Conservation (phyloP, 2,888 invertebrate genomes). For the Laspeyria flexula region DNA sequence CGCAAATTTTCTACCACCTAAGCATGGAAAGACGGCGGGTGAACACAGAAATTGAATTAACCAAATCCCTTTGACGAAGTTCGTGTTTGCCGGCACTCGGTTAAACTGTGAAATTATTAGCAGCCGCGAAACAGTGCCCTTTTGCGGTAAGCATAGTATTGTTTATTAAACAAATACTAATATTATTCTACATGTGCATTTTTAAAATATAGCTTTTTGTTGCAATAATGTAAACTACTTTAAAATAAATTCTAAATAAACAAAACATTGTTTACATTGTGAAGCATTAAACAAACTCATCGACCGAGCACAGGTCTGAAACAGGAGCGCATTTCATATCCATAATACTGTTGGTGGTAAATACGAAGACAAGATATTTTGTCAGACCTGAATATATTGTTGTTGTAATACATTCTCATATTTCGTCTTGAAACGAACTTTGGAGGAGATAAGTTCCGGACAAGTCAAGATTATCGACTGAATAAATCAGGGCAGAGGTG, state of each 20-base stretch:
- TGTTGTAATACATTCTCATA: slow-evolving; percentile 40
- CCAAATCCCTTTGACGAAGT: slow-evolving; percentile 74
- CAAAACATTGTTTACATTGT: neutral
- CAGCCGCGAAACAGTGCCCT: slow-evolving; percentile 50
- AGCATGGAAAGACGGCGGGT: slow-evolving; percentile 63
- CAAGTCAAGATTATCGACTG: slow-evolving; percentile 65
- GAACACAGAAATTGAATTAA: slow-evolving; percentile 76
- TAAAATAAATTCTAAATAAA: neutral
- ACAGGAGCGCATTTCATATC: slow-evolving; percentile 25
- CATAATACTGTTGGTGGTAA: slow-evolving; percentile 29
- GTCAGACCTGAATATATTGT: slow-evolving; percentile 43
- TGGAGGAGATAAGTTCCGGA: slow-evolving; percentile 57
- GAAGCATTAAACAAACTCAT: slow-evolving; percentile 1
- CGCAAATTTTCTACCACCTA: slow-evolving; percentile 68
- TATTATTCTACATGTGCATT: slow-evolving; percentile 25
- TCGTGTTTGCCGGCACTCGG: slow-evolving; percentile 67
- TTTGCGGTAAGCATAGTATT: slow-evolving; percentile 46
- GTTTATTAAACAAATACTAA: slow-evolving; percentile 48
- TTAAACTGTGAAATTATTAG: slow-evolving; percentile 69
- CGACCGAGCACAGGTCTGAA: slow-evolving; percentile 19
- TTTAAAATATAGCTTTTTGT: slow-evolving; percentile 12
- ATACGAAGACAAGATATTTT: slow-evolving; percentile 31
- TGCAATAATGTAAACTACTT: neutral
- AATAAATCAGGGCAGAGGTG: slow-evolving; percentile 68
- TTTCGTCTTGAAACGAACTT: slow-evolving; percentile 51